phyloP scores from a whole-genome alignment of 2,113 vertebrate genomes.

The Motacilla tschutschensis region DNA sequence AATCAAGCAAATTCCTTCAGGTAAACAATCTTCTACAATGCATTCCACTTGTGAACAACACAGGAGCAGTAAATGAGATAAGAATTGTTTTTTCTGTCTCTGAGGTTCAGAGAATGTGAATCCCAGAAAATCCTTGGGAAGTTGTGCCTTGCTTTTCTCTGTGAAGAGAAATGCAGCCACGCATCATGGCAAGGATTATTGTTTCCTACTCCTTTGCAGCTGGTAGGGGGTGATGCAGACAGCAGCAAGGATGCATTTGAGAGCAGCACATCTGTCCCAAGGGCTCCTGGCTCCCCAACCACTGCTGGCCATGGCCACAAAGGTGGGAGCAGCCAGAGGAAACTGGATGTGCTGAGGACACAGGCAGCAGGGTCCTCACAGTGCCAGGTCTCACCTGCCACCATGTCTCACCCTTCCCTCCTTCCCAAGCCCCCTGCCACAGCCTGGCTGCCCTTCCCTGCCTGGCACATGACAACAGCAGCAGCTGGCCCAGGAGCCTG shows the following conservation, averaged over 20 bases:
- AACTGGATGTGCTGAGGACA: neutral
- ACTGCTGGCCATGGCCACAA: neutral
- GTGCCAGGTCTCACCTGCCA: neutral
- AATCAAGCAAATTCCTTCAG: too few relatives aligned
- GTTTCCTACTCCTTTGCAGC: neutral
- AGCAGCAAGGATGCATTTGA: accelerated
- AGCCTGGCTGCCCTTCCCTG: neutral
- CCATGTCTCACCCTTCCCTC: neutral
- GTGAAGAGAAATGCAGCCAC: too few relatives aligned
- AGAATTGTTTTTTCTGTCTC: too few relatives aligned
- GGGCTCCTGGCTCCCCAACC: neutral
- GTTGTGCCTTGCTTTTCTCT: too few relatives aligned
- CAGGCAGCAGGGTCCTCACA: neutral
- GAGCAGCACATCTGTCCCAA: accelerated
- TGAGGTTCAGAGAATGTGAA: too few relatives aligned
- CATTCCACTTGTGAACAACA: too few relatives aligned
- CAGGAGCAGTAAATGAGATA: too few relatives aligned
- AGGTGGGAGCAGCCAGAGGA: neutral
- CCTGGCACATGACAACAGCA: neutral
- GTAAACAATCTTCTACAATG: too few relatives aligned
- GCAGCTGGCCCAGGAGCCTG: neutral
- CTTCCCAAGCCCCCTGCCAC: neutral
- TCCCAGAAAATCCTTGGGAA: too few relatives aligned
- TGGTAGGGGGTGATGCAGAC: neutral
- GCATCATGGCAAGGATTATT: neutral